Conservation (phyloP, 2,888 invertebrate species). For the Aleiodes testaceus region DNA sequence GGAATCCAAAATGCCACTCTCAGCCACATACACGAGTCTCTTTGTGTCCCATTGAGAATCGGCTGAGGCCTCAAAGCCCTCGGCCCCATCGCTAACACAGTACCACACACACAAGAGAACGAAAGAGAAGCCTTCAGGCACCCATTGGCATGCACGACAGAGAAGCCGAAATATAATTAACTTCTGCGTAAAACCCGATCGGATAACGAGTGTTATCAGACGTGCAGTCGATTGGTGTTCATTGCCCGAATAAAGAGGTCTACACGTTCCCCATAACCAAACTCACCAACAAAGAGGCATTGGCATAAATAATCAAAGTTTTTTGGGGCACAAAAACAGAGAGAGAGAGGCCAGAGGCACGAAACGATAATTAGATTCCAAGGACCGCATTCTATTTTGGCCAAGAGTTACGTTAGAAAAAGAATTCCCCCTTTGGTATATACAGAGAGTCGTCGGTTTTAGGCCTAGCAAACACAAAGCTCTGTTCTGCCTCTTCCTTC, state of each 20-base stretch:
- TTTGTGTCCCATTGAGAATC: slow-evolving; percentile 29
- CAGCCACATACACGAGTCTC: slow-evolving; percentile 12
- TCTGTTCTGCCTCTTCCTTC: slow-evolving; percentile 39
- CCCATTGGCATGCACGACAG: slow-evolving; percentile 43
- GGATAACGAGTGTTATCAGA: slow-evolving; percentile 39
- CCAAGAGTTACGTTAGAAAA: slow-evolving; percentile 59
- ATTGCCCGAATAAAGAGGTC: slow-evolving; percentile 6
- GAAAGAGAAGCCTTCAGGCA: slow-evolving; percentile 31
- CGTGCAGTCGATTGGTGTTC: slow-evolving; percentile 20
- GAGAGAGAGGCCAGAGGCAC: background rate
- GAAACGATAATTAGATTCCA: slow-evolving; percentile 65
- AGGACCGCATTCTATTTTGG: slow-evolving; percentile 60
- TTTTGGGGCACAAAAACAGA: slow-evolving; percentile 46
- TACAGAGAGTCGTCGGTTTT: slow-evolving; percentile 27
- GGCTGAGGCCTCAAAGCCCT: slow-evolving; percentile 22
- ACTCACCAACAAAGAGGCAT: slow-evolving; percentile 9
- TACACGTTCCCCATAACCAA: background rate
- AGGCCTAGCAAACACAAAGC: slow-evolving; percentile 37
- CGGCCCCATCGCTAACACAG: slow-evolving; percentile 14
- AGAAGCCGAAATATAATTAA: slow-evolving; percentile 44
- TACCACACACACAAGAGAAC: background rate
- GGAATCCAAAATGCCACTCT: slow-evolving; percentile 51
- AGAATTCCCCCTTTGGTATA: slow-evolving; percentile 53
- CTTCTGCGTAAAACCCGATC: slow-evolving; percentile 44
- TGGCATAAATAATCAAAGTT: slow-evolving; percentile 63